These are phyloP conservation scores for Acronicta psi DNA, from an alignment of 2,888 invertebrate species.

Conservation along the genomic window DNA sequence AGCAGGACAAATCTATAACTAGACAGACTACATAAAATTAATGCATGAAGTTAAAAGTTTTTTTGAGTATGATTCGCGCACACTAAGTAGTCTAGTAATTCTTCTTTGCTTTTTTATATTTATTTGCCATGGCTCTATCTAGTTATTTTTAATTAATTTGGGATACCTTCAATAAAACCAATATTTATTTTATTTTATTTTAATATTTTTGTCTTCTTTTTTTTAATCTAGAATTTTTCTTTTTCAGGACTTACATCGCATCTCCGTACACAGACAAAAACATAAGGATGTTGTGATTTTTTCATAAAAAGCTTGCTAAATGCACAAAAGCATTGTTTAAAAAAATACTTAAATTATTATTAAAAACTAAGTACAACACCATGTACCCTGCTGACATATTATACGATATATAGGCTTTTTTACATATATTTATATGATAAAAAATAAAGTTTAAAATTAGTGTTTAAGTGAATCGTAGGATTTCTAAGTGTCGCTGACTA, in stretches of 20 bases:
- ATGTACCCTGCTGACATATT: constrained; percentile 75
- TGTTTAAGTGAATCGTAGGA: constrained; percentile 72
- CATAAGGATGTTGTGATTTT: constrained; percentile 89
- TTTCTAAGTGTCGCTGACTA: constrained; percentile 64
- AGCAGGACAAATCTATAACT: no score
- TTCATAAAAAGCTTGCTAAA: constrained; percentile 62
- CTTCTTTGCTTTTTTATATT: no score
- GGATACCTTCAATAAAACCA: no score
- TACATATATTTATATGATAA: constrained; percentile 77
- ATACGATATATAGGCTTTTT: constrained; percentile 82
- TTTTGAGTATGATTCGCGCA: no score
- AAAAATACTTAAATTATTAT: constrained; percentile 71
- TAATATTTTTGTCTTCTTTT: constrained; percentile 9
- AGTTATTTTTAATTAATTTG: no score
- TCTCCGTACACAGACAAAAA: constrained; percentile 91
- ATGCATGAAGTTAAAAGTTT: no score
- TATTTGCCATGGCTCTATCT: no score
- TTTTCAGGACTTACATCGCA: constrained; percentile 91
- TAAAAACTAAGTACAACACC: constrained; percentile 76
- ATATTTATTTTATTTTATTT: not conserved
- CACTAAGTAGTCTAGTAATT: no score
- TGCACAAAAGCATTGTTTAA: constrained; percentile 62
- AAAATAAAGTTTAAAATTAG: constrained; percentile 69
- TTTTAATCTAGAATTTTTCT: constrained; percentile 42
- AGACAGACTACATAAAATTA: no score